Base-by-base conservation (phyloP, 2,797 vertebrate species). In the Mormyrus hasselquistii region DNA sequence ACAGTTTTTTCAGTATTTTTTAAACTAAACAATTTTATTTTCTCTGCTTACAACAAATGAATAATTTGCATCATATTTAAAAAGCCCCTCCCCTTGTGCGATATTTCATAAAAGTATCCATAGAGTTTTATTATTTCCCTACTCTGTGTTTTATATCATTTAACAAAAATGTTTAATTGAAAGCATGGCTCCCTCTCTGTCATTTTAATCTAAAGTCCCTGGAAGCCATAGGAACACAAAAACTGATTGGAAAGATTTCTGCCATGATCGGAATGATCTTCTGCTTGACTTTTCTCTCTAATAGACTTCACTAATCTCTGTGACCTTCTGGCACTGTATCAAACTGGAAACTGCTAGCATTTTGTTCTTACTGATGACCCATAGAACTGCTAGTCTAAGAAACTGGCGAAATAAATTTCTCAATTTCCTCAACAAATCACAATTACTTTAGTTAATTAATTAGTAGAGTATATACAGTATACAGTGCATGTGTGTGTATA, bases 281-380 rank as follows among this genome's bases (percentile, higher is more conserved):
- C 44, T 52, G 57, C 79, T 88, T 87, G 89, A 89, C 88, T 88
- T 89, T 87, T 87, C 87, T 88, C 88, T 90, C 88, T 91, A 88
- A 89, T 86, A 88, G 90, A 91, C 89, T 88, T 90, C 76, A 89
- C 90, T 88, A 89, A 90, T 79, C 59, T 89, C 19, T 57, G 25
- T 29, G 83, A 65, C 88, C 79, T 83, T 82, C n/a, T 59, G 87
- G 62, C 53, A 90, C 88, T 83, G 29, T 12, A 89, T 73, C 55
- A 38, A 55, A 87, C 49, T 52, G 38, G 89, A 83, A 57, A 38
- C 47, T 19, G 76, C 16, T 50, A 50, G 50, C 29, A 57, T 87
- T 73, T 87, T 89, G 59, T 86, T 85, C 79, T 73, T 88, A 83
- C 85, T 76, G 59, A 69, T 88, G 76, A 87, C 86, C 69, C 88